Conservation (phyloP, 2,888 invertebrate species). For the Hofmannophila pseudospretella region DNA sequence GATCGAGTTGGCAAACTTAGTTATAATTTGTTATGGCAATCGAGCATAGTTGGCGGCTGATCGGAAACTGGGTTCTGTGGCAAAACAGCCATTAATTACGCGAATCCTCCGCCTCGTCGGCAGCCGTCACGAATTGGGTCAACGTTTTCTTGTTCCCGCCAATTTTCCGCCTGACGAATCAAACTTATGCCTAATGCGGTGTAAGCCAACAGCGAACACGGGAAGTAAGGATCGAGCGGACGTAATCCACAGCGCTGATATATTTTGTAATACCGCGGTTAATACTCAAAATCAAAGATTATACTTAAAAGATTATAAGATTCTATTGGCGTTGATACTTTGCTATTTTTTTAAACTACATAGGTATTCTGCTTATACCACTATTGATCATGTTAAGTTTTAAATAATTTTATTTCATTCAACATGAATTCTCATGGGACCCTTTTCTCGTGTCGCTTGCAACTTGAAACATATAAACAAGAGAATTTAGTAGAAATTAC, state of each 20-base stretch:
- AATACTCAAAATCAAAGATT: too few species aligned
- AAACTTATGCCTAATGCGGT: conserved; percentile 33
- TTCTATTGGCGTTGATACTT: too few species aligned
- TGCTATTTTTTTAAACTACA: too few species aligned
- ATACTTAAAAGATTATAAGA: too few species aligned
- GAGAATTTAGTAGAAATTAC: conserved; percentile 23
- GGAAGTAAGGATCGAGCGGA: neutral
- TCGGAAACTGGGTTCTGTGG: conserved; percentile 7
- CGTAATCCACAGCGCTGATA: too few species aligned
- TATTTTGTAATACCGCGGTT: too few species aligned
- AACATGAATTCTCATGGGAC: too few species aligned
- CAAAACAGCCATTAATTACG: conserved; percentile 20
- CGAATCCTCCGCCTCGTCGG: conserved; percentile 15
- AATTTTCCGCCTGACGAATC: conserved; percentile 63
- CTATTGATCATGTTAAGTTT: too few species aligned
- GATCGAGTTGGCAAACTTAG: conserved; percentile 7
- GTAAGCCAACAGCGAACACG: neutral
- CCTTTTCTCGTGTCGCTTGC: too few species aligned
- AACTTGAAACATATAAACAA: conserved; percentile 10
- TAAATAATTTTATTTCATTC: too few species aligned
- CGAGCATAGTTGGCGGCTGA: conserved; percentile 9
- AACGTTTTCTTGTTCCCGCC: conserved; percentile 46
- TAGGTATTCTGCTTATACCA: too few species aligned
- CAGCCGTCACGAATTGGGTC: conserved; percentile 25
- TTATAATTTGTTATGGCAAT: conserved; percentile 12